Evolutionary conservation across 2,113 vertebrate genomes (phyloP).

Genomic region (Ptychochromis oligacanthus): DNA sequence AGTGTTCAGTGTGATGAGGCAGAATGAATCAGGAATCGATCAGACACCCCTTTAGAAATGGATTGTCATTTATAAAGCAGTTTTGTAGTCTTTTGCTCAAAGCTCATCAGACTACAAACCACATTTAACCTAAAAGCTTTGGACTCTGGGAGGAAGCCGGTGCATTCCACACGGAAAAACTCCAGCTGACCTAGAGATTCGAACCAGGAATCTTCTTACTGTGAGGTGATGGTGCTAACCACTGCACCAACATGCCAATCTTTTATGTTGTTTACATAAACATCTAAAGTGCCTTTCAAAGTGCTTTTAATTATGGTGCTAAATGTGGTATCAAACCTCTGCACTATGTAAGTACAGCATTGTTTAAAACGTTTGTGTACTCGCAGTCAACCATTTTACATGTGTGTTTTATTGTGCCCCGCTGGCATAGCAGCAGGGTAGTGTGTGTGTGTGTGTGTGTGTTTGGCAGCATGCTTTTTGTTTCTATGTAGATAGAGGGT

Average conservation of each 20-base stretch:
- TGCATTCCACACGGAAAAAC: no score
- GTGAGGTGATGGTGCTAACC: background rate
- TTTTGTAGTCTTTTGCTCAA: no score
- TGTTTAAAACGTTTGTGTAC: constrained; percentile 21
- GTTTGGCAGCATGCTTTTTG: constrained; percentile 54
- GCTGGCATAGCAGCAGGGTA: constrained; percentile 34
- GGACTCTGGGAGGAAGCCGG: no score
- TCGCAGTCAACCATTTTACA: constrained; percentile 39
- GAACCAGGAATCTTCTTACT: background rate
- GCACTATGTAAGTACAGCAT: background rate
- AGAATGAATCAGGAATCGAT: background rate
- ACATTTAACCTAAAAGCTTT: no score
- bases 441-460: constrained; percentile 5
- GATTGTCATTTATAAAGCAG: background rate
- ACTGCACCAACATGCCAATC: background rate
- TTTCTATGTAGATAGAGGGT: constrained; percentile 62
- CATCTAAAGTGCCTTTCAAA: constrained; percentile 3
- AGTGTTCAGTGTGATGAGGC: background rate
- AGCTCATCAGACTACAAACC: no score
- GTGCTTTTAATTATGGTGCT: background rate
- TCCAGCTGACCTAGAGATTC: background rate
- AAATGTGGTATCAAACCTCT: constrained; percentile 20
- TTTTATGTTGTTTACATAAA: background rate
- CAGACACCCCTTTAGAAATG: background rate
- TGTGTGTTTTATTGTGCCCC: constrained; percentile 63